Percentiles rank a stretch among this genome's conserved stretches.
phyloP scores from a whole-genome alignment of 1,140 invertebrate genomes.

The Bombus confusus region DNA sequence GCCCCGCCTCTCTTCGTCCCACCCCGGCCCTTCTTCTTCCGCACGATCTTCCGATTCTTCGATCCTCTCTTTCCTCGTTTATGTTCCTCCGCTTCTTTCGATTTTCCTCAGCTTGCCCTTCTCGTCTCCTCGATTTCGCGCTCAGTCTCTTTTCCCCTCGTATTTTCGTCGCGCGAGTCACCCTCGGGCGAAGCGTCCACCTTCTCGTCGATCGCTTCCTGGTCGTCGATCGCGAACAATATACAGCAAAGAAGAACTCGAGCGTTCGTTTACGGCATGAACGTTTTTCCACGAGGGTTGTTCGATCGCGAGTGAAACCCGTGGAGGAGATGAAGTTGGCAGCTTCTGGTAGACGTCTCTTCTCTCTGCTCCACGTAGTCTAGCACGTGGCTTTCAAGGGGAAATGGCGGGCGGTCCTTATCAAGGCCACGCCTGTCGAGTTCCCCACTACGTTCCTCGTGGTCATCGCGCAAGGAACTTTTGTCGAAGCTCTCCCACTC shows the following conservation, averaged over 20 bases:
- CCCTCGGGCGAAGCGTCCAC: neutral
- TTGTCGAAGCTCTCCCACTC: conserved; percentile 63
- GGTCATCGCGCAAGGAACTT: conserved; percentile 66
- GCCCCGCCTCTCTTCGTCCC: conserved; percentile 70
- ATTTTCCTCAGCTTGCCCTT: neutral
- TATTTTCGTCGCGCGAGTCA: neutral
- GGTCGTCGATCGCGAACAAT: neutral
- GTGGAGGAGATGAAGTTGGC: neutral
- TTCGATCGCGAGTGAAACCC: neutral
- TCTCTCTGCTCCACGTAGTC: conserved; percentile 18
- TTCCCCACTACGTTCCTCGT: conserved; percentile 57
- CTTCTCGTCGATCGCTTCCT: neutral
- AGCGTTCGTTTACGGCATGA: neutral
- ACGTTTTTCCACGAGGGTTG: neutral
- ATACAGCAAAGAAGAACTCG: neutral
- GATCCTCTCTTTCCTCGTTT: neutral
- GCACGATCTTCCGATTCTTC: neutral
- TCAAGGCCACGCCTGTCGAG: conserved; percentile 61
- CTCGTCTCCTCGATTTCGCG: neutral
- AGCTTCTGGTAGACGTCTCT: conserved; percentile 17
- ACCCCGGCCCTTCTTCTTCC: conserved; percentile 57
- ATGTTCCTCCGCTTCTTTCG: neutral
- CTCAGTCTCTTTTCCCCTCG: no score
- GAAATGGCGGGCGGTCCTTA: conserved; percentile 62
- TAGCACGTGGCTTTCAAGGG: conserved; percentile 72